phyloP scores from a whole-genome alignment of 2,888 invertebrate species.

The Herminia tarsipennalis region DNA sequence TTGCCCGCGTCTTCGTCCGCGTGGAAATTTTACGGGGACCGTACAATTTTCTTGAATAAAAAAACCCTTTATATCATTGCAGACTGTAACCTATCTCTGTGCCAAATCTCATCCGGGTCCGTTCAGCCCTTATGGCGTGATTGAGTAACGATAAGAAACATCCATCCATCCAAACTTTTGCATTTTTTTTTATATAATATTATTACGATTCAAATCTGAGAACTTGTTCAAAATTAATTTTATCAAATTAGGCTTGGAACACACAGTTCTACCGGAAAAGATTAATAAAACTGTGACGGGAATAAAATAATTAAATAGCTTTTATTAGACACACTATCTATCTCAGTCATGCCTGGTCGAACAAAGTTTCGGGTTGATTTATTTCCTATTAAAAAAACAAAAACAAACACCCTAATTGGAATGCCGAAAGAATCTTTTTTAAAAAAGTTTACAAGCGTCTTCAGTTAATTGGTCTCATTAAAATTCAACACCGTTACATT shows the following conservation, averaged over 20 bases:
- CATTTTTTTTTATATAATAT: too few relatives aligned
- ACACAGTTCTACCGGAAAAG: background rate
- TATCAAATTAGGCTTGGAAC: too few relatives aligned
- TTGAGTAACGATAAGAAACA: too few relatives aligned
- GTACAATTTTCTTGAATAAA: too few relatives aligned
- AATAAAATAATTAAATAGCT: background rate
- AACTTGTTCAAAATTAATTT: background rate
- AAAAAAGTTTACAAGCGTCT: slow-evolving; percentile 29
- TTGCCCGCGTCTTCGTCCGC: too few relatives aligned
- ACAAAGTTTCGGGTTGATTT: slow-evolving; percentile 1
- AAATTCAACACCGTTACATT: slow-evolving; percentile 38
- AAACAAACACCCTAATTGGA: slow-evolving; percentile 17
- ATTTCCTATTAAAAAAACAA: slow-evolving; percentile 6
- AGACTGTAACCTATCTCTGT: too few relatives aligned
- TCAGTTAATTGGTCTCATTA: slow-evolving; percentile 42
- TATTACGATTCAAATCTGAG: background rate
- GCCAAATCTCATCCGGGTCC: too few relatives aligned
- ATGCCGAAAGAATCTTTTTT: slow-evolving; percentile 17
- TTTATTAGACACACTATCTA: slow-evolving; percentile 1
- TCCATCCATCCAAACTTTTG: too few relatives aligned
- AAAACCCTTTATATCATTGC: too few relatives aligned
- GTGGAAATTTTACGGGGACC: too few relatives aligned
- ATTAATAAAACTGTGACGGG: background rate
- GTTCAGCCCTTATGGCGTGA: too few relatives aligned
- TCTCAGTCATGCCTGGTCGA: background rate